Percentiles rank a stretch among this genome's conserved stretches.
These are phyloP conservation scores for Ophioninae sp. DNA, from an alignment of 2,888 invertebrate genomes.

Conservation along the genomic window DNA sequence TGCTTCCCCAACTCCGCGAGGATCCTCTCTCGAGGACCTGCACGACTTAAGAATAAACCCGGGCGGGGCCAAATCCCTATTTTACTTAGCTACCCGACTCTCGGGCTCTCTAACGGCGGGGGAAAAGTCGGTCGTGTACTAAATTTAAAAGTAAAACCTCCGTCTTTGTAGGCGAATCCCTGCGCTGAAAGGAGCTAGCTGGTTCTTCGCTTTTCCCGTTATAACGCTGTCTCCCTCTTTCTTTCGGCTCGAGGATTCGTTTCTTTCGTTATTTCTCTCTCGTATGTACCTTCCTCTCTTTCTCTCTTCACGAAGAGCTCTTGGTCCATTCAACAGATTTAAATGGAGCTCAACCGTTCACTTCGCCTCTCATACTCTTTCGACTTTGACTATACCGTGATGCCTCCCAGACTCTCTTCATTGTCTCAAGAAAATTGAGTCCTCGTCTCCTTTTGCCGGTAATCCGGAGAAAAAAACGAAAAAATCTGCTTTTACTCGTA, in stretches of 20 bases:
- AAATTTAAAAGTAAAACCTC: slow-evolving; percentile 79
- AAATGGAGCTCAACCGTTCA: slow-evolving; percentile 71
- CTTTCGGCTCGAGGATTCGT: slow-evolving; percentile 26
- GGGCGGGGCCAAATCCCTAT: slow-evolving; percentile 74
- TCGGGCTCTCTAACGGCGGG: slow-evolving; percentile 57
- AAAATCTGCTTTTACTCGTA: slow-evolving; percentile 17
- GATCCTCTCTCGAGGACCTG: slow-evolving; percentile 61
- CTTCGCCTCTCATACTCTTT: slow-evolving; percentile 53
- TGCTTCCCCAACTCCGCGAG: slow-evolving; percentile 47
- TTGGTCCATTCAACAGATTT: slow-evolving; percentile 77
- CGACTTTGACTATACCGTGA: slow-evolving; percentile 41
- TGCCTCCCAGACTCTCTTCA: slow-evolving; percentile 56
- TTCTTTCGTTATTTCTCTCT: slow-evolving; percentile 25
- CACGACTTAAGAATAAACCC: slow-evolving; percentile 73
- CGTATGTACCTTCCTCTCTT: slow-evolving; percentile 15
- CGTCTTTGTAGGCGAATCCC: slow-evolving; percentile 78
- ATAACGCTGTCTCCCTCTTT: slow-evolving; percentile 9
- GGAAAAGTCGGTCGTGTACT: slow-evolving; percentile 74
- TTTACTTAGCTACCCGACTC: slow-evolving; percentile 73
- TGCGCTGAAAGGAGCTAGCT: slow-evolving; percentile 74
- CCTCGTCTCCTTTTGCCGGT: slow-evolving; percentile 42
- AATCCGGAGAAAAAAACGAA: slow-evolving; percentile 17
- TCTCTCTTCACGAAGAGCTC: slow-evolving; percentile 38
- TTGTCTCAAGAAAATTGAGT: slow-evolving; percentile 66
- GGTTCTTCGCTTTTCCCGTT: slow-evolving; percentile 52